Evolutionary conservation across 1,140 invertebrate genomes (phyloP), one percentile per base, ranked within the genome.

Genomic region (Drosophila aff.): DNA sequence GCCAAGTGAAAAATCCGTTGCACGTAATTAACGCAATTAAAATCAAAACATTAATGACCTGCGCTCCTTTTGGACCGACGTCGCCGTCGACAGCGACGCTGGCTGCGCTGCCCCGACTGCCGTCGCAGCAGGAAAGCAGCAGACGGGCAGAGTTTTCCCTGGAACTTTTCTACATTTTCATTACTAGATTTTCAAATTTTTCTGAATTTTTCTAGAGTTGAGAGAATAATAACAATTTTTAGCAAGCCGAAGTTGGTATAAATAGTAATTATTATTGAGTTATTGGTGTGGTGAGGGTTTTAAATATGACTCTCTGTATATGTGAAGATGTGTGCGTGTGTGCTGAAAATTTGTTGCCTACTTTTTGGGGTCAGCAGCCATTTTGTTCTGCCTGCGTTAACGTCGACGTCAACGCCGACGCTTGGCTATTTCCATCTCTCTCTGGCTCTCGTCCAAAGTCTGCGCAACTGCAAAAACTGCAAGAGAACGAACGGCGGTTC

Each of bases 21-120:
- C 91, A 92, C 84, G 91, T 92, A 92, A 92, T 92, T 92, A 92
- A 92, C 91, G 82, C 91, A 92, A 92, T 92, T 92, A 92, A 92
- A 92, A 92, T 91, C 91, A 92, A 92, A 92, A 92, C 91, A 91
- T 90, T 92, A 92, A 92, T 92, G 91, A 92, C 91, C 91, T 90
- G 79, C 85, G 81, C 85, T 81, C 63, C 52, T 65, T 68, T 60
- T 52, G 31, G 44, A 31, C 58, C 41, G 47, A 44, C 76, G 67
- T 36, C 75, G 69, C 41, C 47, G 73, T 26, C 53, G 76, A 46
- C 76, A 44, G 38, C 66, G 63, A 6, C 60, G 79, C 47, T 43
- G n/a, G 43, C 57, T 9, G 72, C 50, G 21, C 67, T n/a, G 69
- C 18, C 43, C 18, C 23, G 41, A 2, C 68, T 38, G 60, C 33